Base-by-base conservation (phyloP, 1,140 invertebrate genomes). In the Zophobas morio region DNA sequence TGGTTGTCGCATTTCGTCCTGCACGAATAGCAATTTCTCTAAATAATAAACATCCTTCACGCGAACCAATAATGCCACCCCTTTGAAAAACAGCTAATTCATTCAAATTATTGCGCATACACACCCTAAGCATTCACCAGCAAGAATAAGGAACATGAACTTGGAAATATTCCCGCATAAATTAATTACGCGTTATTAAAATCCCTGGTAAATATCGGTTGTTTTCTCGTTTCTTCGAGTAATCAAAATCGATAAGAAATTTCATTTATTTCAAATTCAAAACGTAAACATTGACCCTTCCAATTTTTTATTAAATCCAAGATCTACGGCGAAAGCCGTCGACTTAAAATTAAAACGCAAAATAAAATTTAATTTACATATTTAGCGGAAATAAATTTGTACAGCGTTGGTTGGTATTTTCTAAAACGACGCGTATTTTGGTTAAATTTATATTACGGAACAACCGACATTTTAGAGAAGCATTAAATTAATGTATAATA, bases 401-500 rank as follows among this genome's bases (percentile, higher is more conserved):
- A 20, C 49, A 6, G n/a, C 2, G 6, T 6, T 51, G 49, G 4
- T 20, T 20, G 6, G 20, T 51, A 51, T 51, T 51, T 51, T 51
- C n/a, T 46, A 8, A 51, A 51, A 51, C 20, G 42, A 8, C 6
- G 42, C 42, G 49, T 51, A 51, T 51, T 51, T 51, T 51, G 2
- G 49, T 51, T 51, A 51, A 51, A 20, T 39, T 63, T 63, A 37
- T 36, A 63, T 36, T 63, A 37, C 6, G 35, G 37, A 37, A 2
- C 60, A 32, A 42, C 49, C 49, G 33, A 66, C 60, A 66, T 66
- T 66, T 42, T 42, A 66, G 8, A 6, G 56, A 39, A 47, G 39
- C 60, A 66, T 66, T 66, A 66, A 66, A 42, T 66, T 66, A 66
- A 66, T 66, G 60, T 42, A 66, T 66, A 66, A 66, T 66, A 66